Evolutionary conservation across 2,797 vertebrate species (phyloP), one percentile per base, ranked within the genome.

Genomic region (Pangasius krempfi): DNA sequence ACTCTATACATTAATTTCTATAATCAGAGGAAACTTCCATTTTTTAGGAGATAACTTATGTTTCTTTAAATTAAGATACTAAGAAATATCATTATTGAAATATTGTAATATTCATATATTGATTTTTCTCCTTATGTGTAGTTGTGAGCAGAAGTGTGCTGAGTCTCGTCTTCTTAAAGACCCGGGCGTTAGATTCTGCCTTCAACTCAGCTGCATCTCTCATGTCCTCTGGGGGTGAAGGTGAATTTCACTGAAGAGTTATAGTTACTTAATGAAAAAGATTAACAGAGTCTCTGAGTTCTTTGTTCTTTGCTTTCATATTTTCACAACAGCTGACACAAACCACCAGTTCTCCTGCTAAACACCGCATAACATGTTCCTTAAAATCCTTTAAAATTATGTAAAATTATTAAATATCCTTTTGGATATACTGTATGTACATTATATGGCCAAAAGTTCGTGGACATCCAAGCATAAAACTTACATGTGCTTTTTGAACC

Each of bases 151-250:
- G 40, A 50, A 96, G 95, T 37, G 88, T 95, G 64, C 93, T 93
- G 27, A 93, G 94, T 88, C 90, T 94, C 0, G 2, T 94, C 66
- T 97, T 97, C 93, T 89, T 96, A 5, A 94, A 92, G 90, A 93
- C 91, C 33, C 37, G n/a, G 1, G 89, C 87, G 0, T 85, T 92
- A 88, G 92, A 91, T 40, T 12, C 92, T 78, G 92, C 93, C 1
- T 91, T 93, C 88, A 92, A 91, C n/a, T 91, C 89, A 1, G 79
- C 92, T 16, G 91, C 93, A 13, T 92, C 90, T 30, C 95, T 97
- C 1, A 56, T 97, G 89, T 96, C 96, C 30, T 95, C 92, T 0
- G 92, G 95, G 5, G 86, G 91, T 14, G 75, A 68, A 93, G 96
- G 96, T 96, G 80, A 87, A 86, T 64, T n/a, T 73, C 25, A 40